Evolutionary conservation across 2,888 invertebrate genomes (phyloP), one percentile per base, ranked within the genome.

Genomic region (Agrotis clavis): DNA sequence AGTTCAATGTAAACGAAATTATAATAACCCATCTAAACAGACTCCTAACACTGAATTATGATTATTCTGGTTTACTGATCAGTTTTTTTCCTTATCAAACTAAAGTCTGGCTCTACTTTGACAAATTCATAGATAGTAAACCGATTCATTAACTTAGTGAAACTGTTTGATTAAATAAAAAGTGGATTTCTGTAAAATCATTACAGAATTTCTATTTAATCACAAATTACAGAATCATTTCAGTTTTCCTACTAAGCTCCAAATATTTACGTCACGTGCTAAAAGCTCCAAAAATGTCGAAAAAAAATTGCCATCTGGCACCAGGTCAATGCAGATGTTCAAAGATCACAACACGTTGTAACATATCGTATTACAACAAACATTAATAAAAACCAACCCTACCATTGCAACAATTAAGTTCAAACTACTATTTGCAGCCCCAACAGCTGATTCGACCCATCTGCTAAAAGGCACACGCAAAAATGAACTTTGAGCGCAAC

Each of bases 321-420:
- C 78, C 79, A 88, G 80, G 75, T 78, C 75, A 86, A 14, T 56
- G 71, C 85, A 85, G 86, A 85, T 85, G 86, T 74, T 62, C 71
- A 68, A 47, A 76, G 60, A 77, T 71, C 56, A 81, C 60, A 71
- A 70, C 48, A 71, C 45, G 6, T 21, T 71, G 69, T 75, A 74
- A 63, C 74, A 68, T 67, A 77, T 74, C 72, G 62, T 71, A 62
- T 56, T 19, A 18, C 3, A 25, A 68, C 73, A 78, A 81, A 79
- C 62, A 82, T 73, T n/a, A 54, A 74, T 47, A 63, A 75, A 81
- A 82, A 53, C 21, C 41, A 66, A 77, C 77, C 65, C 53, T 84
- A 77, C n/a, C 0, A 0, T 0, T 0, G 0, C 1, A 45, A 18
- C 19, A 45, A 69, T 77, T 72, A 63, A 67, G 74, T 67, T 73